These are phyloP conservation scores for Thryonomys swinderianus DNA, from an alignment of 2,113 vertebrate species.

Conservation along the genomic window DNA sequence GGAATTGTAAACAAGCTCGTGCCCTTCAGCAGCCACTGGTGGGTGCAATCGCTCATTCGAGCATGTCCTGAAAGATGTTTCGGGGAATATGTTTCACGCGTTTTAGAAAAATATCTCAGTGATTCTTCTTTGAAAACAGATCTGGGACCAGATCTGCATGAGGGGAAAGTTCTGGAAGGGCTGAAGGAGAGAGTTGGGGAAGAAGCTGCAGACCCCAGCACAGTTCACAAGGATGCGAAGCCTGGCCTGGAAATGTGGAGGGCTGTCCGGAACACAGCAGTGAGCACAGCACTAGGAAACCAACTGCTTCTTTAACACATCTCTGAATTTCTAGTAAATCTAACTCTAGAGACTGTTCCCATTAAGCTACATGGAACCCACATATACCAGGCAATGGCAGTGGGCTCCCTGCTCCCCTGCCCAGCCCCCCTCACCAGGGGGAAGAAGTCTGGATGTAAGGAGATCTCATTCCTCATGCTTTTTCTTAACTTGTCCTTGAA, in stretches of 20 bases:
- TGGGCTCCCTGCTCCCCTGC: neutral
- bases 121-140: neutral
- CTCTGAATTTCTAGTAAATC: neutral
- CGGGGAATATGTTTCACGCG: neutral
- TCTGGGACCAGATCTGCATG: constrained; percentile 43
- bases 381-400: fast-evolving
- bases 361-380: neutral
- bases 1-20: constrained; percentile 71
- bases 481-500: neutral
- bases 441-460: neutral
- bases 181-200: neutral
- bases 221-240: neutral
- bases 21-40: neutral
- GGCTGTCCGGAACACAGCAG: neutral
- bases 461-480: neutral
- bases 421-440: neutral
- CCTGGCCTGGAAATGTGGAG: neutral
- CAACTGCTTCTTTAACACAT: neutral
- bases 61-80: constrained; percentile 49
- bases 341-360: neutral
- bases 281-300: neutral
- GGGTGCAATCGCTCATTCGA: constrained; percentile 61
- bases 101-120: constrained; percentile 37
- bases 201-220: neutral
- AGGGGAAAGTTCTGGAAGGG: neutral